phyloP scores from a whole-genome alignment of 2,888 invertebrate species.

The Mantis religiosa region DNA sequence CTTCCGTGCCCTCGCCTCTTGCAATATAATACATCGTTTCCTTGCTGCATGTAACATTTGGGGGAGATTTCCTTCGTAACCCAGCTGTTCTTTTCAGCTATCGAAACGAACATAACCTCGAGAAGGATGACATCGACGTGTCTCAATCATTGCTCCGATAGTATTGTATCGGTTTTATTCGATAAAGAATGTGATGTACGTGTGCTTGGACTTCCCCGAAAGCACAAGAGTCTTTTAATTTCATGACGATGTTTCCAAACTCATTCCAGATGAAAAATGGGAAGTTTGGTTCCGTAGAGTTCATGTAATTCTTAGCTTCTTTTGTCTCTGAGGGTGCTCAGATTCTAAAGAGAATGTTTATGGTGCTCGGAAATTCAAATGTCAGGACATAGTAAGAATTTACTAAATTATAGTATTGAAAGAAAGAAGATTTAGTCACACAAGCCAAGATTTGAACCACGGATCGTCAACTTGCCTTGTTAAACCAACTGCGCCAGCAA shows the following conservation, averaged over 20 bases:
- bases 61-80: slow-evolving; percentile 5
- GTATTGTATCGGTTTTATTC: neutral
- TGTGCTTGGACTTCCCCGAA: neutral
- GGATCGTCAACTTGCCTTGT: too few species aligned
- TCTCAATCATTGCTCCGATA: neutral
- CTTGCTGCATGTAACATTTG: slow-evolving; percentile 17
- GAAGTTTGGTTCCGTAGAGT: too few species aligned
- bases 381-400: too few species aligned
- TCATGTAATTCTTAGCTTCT: too few species aligned
- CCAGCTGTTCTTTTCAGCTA: slow-evolving; percentile 16
- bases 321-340: too few species aligned
- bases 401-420: too few species aligned
- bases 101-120: slow-evolving; percentile 1
- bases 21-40: slow-evolving; percentile 19
- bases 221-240: neutral
- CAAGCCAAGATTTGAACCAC: too few species aligned
- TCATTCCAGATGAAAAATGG: too few species aligned
- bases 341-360: too few species aligned
- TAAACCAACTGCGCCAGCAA: too few species aligned
- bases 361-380: too few species aligned
- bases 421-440: too few species aligned
- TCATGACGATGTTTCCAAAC: neutral
- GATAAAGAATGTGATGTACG: neutral
- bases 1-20: slow-evolving; percentile 10
- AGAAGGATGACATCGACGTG: slow-evolving; percentile 2